phyloP scores from a whole-genome alignment of 1,140 invertebrate genomes.

The Holotrichia oblita region DNA sequence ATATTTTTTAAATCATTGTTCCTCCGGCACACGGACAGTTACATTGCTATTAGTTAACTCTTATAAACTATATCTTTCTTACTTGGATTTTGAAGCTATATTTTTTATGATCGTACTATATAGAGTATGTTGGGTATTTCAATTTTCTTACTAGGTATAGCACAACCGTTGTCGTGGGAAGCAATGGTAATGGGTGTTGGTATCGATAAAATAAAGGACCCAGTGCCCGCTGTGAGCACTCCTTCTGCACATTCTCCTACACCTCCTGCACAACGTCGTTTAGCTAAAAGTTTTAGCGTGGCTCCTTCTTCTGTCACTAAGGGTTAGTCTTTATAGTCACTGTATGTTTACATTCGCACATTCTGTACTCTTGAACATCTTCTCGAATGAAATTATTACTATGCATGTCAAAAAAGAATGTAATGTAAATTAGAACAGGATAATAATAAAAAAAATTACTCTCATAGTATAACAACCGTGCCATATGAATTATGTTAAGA shows the following conservation, averaged over 20 bases:
- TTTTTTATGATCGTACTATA: background rate
- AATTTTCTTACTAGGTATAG: slow-evolving; percentile 51
- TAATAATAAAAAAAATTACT: too few species aligned
- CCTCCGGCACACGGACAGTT: too few species aligned
- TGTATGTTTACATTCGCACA: background rate
- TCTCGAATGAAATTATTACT: background rate
- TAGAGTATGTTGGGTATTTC: background rate
- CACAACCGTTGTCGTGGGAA: slow-evolving; percentile 58
- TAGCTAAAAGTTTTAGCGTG: slow-evolving; percentile 90
- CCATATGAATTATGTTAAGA: too few species aligned
- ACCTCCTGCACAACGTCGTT: slow-evolving; percentile 81
- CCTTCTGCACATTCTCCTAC: slow-evolving; percentile 70
- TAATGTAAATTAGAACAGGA: too few species aligned
- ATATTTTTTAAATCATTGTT: background rate
- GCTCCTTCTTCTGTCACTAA: slow-evolving; percentile 69
- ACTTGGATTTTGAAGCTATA: too few species aligned
- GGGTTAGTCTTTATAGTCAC: slow-evolving; percentile 51
- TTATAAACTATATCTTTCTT: too few species aligned
- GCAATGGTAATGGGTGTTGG: slow-evolving; percentile 57
- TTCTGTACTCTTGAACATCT: background rate
- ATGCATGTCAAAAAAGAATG: too few species aligned
- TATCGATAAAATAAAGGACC: slow-evolving; percentile 59
- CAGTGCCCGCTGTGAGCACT: slow-evolving; percentile 50
- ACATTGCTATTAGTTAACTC: too few species aligned
- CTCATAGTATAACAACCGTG: too few species aligned